Base-by-base conservation (phyloP, 2,113 vertebrate species). In the Callospermophilus lateralis region DNA sequence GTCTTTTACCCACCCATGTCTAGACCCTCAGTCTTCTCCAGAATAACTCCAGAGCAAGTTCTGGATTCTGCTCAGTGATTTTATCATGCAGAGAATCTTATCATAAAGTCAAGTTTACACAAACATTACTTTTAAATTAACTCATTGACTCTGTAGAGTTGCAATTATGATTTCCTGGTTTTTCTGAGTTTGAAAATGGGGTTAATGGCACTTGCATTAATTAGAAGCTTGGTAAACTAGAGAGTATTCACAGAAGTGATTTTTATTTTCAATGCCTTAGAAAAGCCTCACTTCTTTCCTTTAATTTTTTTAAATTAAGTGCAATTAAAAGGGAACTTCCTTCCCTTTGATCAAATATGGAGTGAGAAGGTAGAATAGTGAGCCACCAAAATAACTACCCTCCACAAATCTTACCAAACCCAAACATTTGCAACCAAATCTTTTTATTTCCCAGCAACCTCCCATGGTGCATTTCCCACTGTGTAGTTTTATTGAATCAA, bases 401-500 rank as follows among this genome's bases (percentile, higher is more conserved):
- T 91, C 55, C 95, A 84, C 4, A 45, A 3, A 70, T 84, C 84
- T 68, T 94, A 93, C 89, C 26, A 53, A 88, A 94, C 88, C 22
- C 76, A 73, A 95, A 95, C 51, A 72, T 96, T 95, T 90, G 63
- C 65, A 94, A 37, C n/a, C 13, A 70, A 77, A 93, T 93, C 84
- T 84, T 83, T 93, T 68, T 37, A 34, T 97, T 98, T 97, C 95
- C 94, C 95, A 93, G 90, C 8, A 4, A 96, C 77, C 93, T 97
- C 93, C 55, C 17, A 5, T 19, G 28, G 1, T 53, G 3, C 8
- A 58, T 48, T 90, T 92, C n/a, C 34, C 39, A 70, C 92, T 94
- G 45, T 98, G 99, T 98, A 99, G 98, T 99, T 98, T 98, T 98
- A 73, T 32, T 74, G 89, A 96, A 96, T 96, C 72, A 98, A 99